These are phyloP conservation scores for Endomychus coccineus DNA, from an alignment of 2,888 invertebrate species.

Conservation along the genomic window DNA sequence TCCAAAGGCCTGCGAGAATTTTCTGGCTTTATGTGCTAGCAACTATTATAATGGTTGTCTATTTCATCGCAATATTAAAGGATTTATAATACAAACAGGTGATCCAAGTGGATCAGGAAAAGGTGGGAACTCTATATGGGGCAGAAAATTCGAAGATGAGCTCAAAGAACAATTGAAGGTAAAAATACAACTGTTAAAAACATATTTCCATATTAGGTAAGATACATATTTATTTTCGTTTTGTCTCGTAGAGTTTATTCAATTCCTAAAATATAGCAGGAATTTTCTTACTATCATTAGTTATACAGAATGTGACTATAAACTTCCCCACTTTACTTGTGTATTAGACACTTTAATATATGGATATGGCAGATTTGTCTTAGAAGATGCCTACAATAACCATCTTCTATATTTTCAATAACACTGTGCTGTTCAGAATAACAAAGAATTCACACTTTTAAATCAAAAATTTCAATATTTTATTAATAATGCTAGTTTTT, in stretches of 20 bases:
- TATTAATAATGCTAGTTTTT: too few species aligned
- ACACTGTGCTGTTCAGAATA: too few species aligned
- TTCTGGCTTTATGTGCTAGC: conserved; percentile 90
- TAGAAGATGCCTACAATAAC: too few species aligned
- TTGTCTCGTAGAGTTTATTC: too few species aligned
- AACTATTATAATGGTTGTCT: conserved; percentile 78
- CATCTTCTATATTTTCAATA: too few species aligned
- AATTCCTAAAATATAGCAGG: too few species aligned
- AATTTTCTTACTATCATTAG: too few species aligned
- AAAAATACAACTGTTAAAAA: conserved; percentile 21
- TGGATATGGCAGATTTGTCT: too few species aligned
- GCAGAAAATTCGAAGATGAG: conserved; percentile 94
- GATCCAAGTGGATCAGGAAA: conserved; percentile 92
- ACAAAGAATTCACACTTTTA: too few species aligned
- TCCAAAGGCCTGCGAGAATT: conserved; percentile 96
- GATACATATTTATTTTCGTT: too few species aligned
- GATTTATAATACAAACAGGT: conserved; percentile 72
- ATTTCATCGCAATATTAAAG: conserved; percentile 73
- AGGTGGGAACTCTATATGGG: conserved; percentile 96
- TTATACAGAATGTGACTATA: not conserved
- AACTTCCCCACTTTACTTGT: not conserved
- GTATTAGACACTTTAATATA: too few species aligned
- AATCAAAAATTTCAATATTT: too few species aligned
- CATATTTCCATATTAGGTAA: not conserved
- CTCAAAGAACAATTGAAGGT: conserved; percentile 89